Conservation (phyloP, 2,113 vertebrate species). For the Vanacampus margaritifer region DNA sequence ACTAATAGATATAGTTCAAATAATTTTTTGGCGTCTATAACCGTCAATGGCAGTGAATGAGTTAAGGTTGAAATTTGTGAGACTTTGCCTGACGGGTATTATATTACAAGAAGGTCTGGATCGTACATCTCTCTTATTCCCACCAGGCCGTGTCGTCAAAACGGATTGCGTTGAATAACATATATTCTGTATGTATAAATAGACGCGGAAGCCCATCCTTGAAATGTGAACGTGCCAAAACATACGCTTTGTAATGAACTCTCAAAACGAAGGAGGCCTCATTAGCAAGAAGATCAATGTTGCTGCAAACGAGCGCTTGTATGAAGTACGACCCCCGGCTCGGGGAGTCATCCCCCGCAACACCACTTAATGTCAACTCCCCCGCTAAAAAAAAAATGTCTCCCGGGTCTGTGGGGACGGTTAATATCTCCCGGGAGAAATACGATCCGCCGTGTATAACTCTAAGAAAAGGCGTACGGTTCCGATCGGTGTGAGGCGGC, state of each 20-base stretch:
- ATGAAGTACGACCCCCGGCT: slow-evolving; percentile 44
- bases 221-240: not conserved
- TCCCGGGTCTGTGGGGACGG: slow-evolving; percentile 30
- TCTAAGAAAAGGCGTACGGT: slow-evolving; percentile 49
- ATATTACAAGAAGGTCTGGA: not conserved
- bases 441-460: slow-evolving; percentile 37
- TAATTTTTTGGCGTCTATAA: too few species aligned
- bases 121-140: not conserved
- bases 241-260: not conserved
- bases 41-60: too few species aligned
- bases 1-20: too few species aligned
- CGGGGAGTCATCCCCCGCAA: slow-evolving; percentile 52
- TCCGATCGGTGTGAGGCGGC: slow-evolving; percentile 43
- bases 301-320: slow-evolving; percentile 40
- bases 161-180: not conserved
- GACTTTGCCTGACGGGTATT: not conserved
- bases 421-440: slow-evolving; percentile 62
- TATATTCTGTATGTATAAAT: not conserved
- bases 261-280: not conserved
- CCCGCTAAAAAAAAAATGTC: slow-evolving; percentile 62
- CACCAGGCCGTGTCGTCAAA: not conserved
- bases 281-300: slow-evolving; percentile 36
- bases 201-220: not conserved
- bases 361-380: slow-evolving; percentile 62
- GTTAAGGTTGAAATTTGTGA: not conserved